A percentile compares a stretch with the other conserved stretches of the same genome.
Conservation (phyloP, 2,888 invertebrate genomes). For the Amphipyra berbera region DNA sequence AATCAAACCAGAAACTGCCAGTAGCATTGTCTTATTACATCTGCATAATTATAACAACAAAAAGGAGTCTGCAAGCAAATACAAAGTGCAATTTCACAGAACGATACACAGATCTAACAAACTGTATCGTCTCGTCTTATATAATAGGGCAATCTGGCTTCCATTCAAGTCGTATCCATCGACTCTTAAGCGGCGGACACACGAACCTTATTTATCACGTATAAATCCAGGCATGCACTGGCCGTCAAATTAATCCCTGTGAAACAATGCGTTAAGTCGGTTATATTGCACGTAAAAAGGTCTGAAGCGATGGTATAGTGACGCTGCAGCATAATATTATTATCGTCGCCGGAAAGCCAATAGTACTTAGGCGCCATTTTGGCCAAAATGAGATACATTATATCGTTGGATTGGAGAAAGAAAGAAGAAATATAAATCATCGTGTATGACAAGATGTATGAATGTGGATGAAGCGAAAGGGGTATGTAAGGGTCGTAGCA, state of each 20-base stretch:
- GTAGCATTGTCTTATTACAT: no score
- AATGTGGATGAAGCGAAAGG: no score
- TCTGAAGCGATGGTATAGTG: background rate
- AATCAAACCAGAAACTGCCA: no score
- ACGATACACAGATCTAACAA: background rate
- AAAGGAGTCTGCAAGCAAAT: background rate
- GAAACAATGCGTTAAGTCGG: slow-evolving; percentile 29
- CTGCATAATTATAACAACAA: no score
- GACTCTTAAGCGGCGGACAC: slow-evolving; percentile 8
- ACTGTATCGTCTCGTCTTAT: background rate
- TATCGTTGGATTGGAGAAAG: no score
- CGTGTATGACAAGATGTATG: no score
- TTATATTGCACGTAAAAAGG: slow-evolving; percentile 23
- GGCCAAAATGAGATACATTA: no score
- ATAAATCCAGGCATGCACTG: slow-evolving; percentile 25
- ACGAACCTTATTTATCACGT: slow-evolving; percentile 6
- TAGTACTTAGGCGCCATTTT: no score
- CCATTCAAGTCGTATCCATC: slow-evolving; percentile 24
- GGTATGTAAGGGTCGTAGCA: no score
- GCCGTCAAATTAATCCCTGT: slow-evolving; percentile 30
- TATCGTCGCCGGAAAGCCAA: no score
- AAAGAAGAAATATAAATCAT: no score
- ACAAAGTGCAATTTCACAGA: background rate
- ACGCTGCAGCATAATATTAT: background rate
- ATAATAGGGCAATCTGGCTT: slow-evolving; percentile 22